These are phyloP conservation scores for Mobula birostris DNA, from an alignment of 2,113 vertebrate genomes.

Conservation along the genomic window DNA sequence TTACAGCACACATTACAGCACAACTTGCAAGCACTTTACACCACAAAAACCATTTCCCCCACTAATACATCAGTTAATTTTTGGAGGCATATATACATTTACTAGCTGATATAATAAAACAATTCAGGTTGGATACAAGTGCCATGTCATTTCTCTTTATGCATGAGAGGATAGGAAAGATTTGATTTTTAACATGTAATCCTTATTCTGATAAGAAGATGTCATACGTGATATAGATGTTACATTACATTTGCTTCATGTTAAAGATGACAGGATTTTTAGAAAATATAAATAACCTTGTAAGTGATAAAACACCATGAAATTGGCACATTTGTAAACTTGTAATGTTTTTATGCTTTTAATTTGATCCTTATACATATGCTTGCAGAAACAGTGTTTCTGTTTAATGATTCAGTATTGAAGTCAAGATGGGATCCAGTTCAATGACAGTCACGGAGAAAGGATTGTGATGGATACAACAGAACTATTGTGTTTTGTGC, in stretches of 20 bases:
- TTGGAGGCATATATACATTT: no score
- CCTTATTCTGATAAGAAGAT: background rate
- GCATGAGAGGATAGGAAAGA: background rate
- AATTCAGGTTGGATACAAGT: no score
- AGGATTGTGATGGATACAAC: no score
- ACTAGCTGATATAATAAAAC: no score
- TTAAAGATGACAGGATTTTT: background rate
- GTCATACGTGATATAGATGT: no score
- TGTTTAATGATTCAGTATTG: background rate
- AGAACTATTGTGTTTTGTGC: no score
- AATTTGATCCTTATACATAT: background rate
- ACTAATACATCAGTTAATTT: no score
- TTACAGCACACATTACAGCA: background rate
- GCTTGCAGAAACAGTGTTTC: background rate
- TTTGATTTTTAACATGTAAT: background rate
- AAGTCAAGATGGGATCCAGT: background rate
- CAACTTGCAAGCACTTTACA: background rate
- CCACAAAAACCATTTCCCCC: background rate
- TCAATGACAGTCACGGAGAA: background rate
- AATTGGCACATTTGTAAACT: background rate
- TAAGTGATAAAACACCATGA: background rate
- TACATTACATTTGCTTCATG: background rate
- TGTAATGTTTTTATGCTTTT: background rate
- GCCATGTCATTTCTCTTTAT: background rate
- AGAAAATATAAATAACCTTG: background rate